Evolutionary conservation across 2,888 invertebrate species (phyloP).

Genomic region (Geotrupes spiniger): DNA sequence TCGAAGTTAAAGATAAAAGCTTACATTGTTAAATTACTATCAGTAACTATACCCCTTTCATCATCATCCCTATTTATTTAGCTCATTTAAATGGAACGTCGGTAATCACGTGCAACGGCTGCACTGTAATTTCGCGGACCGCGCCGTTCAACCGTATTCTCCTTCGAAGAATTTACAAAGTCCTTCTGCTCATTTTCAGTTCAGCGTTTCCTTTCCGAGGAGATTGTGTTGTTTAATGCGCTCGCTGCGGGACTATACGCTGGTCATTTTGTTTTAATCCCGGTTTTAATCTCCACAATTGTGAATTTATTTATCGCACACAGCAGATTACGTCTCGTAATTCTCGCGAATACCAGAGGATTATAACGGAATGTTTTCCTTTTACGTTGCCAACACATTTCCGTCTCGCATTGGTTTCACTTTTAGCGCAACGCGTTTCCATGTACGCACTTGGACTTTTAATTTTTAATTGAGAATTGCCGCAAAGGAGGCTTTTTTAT

Average conservation of each 20-base stretch:
- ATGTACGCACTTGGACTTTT: not conserved
- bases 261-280: constrained; percentile 19
- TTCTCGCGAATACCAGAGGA: constrained; percentile 24
- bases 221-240: constrained; percentile 5
- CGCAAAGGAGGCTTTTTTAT: no score
- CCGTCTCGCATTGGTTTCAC: constrained; percentile 10
- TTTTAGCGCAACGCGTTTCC: not conserved
- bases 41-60: no score
- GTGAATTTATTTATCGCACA: constrained; percentile 29
- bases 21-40: no score
- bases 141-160: no score
- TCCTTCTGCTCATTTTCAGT: constrained; percentile 3
- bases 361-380: constrained; percentile 25
- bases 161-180: no score
- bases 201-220: not conserved
- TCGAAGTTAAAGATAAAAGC: no score
- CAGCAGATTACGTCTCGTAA: constrained; percentile 28
- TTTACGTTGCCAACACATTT: constrained; percentile 15
- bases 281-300: constrained; percentile 31
- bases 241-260: constrained; percentile 2
- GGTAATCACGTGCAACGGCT: no score
- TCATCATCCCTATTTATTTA: no score
- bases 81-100: no score
- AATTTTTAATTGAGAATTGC: no score
- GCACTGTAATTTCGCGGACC: no score